These are phyloP conservation scores for Drosophila silvestris DNA, from an alignment of 2,888 invertebrate species.

Conservation along the genomic window DNA sequence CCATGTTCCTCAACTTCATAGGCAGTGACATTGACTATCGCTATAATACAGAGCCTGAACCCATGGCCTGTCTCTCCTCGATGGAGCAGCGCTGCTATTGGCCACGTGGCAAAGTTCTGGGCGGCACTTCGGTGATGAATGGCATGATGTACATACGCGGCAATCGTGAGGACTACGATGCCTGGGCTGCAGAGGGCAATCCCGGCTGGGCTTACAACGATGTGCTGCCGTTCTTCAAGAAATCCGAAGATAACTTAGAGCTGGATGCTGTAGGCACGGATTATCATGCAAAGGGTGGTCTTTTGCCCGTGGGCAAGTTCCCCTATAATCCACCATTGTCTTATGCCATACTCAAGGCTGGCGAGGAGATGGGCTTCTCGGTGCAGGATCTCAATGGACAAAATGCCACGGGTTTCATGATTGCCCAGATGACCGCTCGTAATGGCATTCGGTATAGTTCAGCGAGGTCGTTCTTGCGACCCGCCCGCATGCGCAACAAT, in stretches of 20 bases:
- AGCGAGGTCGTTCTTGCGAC: constrained; percentile 93
- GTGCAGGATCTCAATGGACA: constrained; percentile 93
- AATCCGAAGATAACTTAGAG: constrained; percentile 92
- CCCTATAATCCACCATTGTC: constrained; percentile 95
- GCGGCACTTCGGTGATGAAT: constrained; percentile 96
- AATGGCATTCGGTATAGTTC: constrained; percentile 94
- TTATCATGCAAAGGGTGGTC: constrained; percentile 92
- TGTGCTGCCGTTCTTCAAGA: constrained; percentile 95
- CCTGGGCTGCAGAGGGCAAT: constrained; percentile 94
- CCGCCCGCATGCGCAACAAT: constrained; percentile 91
- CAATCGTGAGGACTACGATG: constrained; percentile 93
- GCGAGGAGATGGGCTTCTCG: constrained; percentile 91
- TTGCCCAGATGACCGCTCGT: constrained; percentile 94
- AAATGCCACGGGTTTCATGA: constrained; percentile 92
- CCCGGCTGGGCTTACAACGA: constrained; percentile 96
- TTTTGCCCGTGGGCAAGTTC: constrained; percentile 92
- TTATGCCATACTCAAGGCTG: constrained; percentile 91
- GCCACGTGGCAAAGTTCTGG: constrained; percentile 95
- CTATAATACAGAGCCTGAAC: constrained; percentile 93
- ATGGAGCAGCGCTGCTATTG: constrained; percentile 90
- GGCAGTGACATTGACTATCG: constrained; percentile 95
- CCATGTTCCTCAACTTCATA: constrained; percentile 94
- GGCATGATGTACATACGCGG: constrained; percentile 99
- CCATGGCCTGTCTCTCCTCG: constrained; percentile 91
- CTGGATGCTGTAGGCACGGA: constrained; percentile 90